phyloP scores from a whole-genome alignment of 2,888 invertebrate species.

The Oscheius onirici region DNA sequence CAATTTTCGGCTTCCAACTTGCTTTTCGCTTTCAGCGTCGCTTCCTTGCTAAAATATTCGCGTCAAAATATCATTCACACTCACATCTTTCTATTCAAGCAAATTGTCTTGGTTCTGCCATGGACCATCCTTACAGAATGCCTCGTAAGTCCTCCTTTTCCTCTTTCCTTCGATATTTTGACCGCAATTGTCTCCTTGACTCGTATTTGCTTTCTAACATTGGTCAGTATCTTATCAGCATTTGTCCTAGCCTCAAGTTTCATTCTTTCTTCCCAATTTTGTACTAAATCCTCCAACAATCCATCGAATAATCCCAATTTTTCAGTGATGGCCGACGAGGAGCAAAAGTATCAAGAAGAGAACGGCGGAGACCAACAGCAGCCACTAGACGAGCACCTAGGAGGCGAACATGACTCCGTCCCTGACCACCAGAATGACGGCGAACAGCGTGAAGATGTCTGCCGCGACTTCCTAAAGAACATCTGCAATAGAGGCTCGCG shows the following conservation, averaged over 20 bases:
- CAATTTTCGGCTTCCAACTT: too few relatives aligned
- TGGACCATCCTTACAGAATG: neutral
- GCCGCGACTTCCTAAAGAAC: constrained; percentile 77
- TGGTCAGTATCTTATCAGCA: too few relatives aligned
- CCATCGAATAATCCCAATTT: neutral
- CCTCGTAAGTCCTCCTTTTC: neutral
- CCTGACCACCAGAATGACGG: neutral
- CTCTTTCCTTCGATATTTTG: neutral
- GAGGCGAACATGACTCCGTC: neutral
- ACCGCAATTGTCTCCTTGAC: neutral
- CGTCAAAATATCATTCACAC: too few relatives aligned
- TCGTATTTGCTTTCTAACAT: neutral
- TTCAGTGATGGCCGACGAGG: constrained; percentile 32
- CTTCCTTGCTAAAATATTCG: too few relatives aligned
- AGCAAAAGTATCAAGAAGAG: constrained; percentile 1
- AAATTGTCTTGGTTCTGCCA: neutral
- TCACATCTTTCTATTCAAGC: too few relatives aligned
- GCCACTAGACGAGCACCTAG: neutral
- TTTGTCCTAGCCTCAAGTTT: neutral
- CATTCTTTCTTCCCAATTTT: neutral
- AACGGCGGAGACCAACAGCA: neutral
- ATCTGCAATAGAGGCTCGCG: constrained; percentile 78
- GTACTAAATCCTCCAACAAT: too few relatives aligned
- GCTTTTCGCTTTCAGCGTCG: too few relatives aligned
- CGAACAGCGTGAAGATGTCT: constrained; percentile 73